A percentile compares a stretch with the other conserved stretches of the same genome.
Evolutionary conservation across 2,888 invertebrate genomes (phyloP).

Genomic region (Drosophila merina): DNA sequence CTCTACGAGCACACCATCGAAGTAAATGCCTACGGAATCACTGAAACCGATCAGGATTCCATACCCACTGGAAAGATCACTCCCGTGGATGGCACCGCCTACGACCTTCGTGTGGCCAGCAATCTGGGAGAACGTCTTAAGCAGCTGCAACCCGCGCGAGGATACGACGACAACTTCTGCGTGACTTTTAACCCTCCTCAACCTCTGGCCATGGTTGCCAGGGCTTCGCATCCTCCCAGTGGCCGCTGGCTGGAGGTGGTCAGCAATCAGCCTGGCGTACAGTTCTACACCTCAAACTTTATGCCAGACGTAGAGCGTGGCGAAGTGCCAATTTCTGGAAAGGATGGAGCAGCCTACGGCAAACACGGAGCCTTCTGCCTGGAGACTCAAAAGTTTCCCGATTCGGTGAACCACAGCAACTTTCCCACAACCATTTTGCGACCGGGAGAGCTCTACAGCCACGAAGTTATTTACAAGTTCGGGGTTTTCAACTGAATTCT

Average conservation of each 20-base stretch:
- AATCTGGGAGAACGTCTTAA: conserved; percentile 88
- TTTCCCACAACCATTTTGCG: conserved; percentile 90
- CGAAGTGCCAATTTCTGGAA: conserved; percentile 86
- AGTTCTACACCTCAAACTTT: conserved; percentile 93
- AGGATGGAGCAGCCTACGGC: conserved; percentile 88
- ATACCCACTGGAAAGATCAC: conserved; percentile 90
- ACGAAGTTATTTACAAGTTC: conserved; percentile 90
- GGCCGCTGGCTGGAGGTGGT: conserved; percentile 92
- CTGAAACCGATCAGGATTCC: conserved; percentile 88
- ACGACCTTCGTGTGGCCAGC: conserved; percentile 89
- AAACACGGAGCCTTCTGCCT: conserved; percentile 93
- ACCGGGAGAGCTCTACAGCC: conserved; percentile 89
- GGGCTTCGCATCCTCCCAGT: conserved; percentile 87
- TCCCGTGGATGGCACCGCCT: conserved; percentile 88
- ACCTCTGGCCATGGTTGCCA: conserved; percentile 86
- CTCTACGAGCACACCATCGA: conserved; percentile 89
- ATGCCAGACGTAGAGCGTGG: conserved; percentile 87
- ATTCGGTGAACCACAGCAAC: conserved; percentile 93
- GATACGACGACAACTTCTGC: conserved; percentile 94
- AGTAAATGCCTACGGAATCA: conserved; percentile 91
- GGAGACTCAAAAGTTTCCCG: conserved; percentile 96
- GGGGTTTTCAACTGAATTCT: conserved; percentile 83
- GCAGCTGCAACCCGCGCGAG: conserved; percentile 87
- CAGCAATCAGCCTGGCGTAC: conserved; percentile 95
- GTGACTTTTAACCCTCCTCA: conserved; percentile 81